Conservation (phyloP, 2,113 vertebrate species). For the Dromaius novaehollandiae region DNA sequence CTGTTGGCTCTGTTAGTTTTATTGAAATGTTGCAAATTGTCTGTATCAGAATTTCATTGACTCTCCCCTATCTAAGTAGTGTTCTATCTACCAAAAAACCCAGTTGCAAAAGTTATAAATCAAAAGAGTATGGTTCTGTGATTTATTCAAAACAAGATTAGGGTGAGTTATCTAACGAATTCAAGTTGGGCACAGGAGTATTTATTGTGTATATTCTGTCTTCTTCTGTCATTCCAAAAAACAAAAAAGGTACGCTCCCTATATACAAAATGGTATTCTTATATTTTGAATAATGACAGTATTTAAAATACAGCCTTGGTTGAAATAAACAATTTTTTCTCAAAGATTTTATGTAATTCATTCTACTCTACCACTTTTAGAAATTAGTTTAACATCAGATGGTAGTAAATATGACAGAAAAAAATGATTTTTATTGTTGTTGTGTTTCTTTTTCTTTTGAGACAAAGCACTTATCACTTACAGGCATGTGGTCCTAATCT, state of each 20-base stretch:
- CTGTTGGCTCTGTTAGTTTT: not conserved
- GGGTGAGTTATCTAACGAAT: not conserved
- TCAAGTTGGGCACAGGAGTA: not conserved
- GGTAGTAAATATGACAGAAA: constrained; percentile 25
- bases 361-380: not conserved
- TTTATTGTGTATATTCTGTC: not conserved
- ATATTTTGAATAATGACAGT: not conserved
- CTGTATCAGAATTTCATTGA: not conserved
- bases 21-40: not conserved
- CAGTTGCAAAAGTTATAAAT: not conserved
- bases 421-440: not conserved
- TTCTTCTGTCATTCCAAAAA: not conserved
- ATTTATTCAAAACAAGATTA: not conserved
- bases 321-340: not conserved
- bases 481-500: constrained; percentile 59
- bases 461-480: constrained; percentile 51
- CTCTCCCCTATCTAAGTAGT: not conserved
- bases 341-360: not conserved
- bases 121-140: not conserved
- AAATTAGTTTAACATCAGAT: constrained; percentile 2
- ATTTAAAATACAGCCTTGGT: not conserved
- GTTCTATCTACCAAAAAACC: not conserved
- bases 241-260: not conserved
- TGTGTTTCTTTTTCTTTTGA: not conserved
- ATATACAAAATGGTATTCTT: not conserved